Conservation (phyloP, 2,113 vertebrate species). For the Bettongia penicillata region DNA sequence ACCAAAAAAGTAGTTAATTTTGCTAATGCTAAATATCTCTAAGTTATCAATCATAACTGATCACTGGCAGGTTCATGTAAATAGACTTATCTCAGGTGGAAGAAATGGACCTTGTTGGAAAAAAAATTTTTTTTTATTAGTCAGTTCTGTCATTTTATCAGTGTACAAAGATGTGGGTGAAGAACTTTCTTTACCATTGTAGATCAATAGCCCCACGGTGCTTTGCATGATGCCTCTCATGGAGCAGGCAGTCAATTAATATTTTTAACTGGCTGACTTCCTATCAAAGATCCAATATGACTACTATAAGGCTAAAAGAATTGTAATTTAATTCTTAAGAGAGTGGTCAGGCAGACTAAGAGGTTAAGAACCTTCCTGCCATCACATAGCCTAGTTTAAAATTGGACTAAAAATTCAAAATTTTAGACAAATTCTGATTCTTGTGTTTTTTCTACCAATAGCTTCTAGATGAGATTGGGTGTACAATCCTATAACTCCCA, state of each 20-base stretch:
- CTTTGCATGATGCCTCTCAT: background rate
- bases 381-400: background rate
- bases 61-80: background rate
- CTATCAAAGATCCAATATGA: slow-evolving; percentile 75
- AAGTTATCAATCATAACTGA: background rate
- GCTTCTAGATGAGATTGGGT: background rate
- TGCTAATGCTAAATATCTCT: background rate
- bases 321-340: slow-evolving; percentile 64
- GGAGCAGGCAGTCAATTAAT: background rate
- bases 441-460: background rate
- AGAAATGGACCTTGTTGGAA: background rate
- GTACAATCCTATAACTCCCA: background rate
- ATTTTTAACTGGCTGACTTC: slow-evolving; percentile 79
- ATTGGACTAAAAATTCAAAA: background rate
- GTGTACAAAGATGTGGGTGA: background rate
- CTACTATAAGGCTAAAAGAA: slow-evolving; percentile 87
- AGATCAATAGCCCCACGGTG: background rate
- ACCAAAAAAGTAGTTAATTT: background rate
- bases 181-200: background rate
- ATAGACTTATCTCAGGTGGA: background rate
- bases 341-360: background rate
- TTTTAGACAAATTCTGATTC: slow-evolving; percentile 15
- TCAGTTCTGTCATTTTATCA: background rate
- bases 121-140: background rate
- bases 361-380: background rate